phyloP scores from a whole-genome alignment of 2,888 invertebrate genomes.

The Schrankia costaestrigalis region DNA sequence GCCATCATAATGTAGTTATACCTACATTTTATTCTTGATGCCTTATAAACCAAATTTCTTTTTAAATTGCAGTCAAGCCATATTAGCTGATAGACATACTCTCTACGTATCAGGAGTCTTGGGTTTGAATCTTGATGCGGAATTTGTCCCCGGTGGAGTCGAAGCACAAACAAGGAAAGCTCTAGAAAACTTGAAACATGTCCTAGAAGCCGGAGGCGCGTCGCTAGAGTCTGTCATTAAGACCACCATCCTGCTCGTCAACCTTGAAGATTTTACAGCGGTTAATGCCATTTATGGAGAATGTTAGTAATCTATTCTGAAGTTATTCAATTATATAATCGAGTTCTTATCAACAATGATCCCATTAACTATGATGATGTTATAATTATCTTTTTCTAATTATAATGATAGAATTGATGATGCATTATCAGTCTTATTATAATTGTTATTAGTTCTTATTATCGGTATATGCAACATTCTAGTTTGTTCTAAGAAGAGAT shows the following conservation, averaged over 20 bases:
- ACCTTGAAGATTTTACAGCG: slow-evolving; percentile 88
- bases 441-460: not conserved
- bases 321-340: no score
- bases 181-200: slow-evolving; percentile 87
- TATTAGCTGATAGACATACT: slow-evolving; percentile 89
- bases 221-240: slow-evolving; percentile 90
- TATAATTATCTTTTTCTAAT: no score
- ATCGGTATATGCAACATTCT: not conserved
- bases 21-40: no score
- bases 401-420: no score
- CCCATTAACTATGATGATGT: not conserved
- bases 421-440: no score
- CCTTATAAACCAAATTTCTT: not conserved
- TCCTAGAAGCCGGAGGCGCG: slow-evolving; percentile 88
- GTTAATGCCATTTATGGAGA: slow-evolving; percentile 92
- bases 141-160: slow-evolving; percentile 88
- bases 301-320: slow-evolving; percentile 86
- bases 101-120: slow-evolving; percentile 93
- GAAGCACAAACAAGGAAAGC: slow-evolving; percentile 87
- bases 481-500: not conserved
- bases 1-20: no score
- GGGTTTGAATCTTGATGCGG: slow-evolving; percentile 86
- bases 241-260: slow-evolving; percentile 89
- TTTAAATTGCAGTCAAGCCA: slow-evolving; percentile 87
- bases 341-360: no score